A percentile compares a stretch with the other conserved stretches of the same genome.
Conservation (phyloP, 1,140 invertebrate species). For the Dufourea novaeangliae region DNA sequence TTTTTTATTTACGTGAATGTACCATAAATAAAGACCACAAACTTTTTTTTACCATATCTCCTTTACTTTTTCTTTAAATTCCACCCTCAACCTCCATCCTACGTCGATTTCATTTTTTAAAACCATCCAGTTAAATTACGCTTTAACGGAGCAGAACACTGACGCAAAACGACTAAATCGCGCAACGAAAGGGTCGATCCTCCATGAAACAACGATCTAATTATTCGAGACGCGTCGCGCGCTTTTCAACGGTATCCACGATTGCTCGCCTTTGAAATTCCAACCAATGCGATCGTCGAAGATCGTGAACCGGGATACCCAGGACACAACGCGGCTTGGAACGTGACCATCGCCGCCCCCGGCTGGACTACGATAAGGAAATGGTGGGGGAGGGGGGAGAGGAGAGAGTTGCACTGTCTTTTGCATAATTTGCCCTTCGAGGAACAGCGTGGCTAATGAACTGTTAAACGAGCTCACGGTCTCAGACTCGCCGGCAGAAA, state of each 20-base stretch:
- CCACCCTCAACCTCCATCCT: no score
- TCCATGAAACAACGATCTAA: not conserved
- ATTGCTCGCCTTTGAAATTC: constrained; percentile 27
- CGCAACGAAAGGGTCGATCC: not conserved
- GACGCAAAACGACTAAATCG: not conserved
- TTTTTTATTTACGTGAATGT: no score
- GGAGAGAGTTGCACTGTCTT: constrained; percentile 30
- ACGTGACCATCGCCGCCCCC: constrained; percentile 33
- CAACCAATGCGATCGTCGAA: constrained; percentile 23
- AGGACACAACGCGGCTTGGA: constrained; percentile 5
- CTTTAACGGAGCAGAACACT: not conserved
- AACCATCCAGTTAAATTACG: not conserved
- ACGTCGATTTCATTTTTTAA: no score
- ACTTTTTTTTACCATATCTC: no score
- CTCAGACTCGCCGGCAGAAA: constrained; percentile 45
- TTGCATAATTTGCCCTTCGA: constrained; percentile 54
- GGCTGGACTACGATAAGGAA: constrained; percentile 33
- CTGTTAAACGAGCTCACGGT: constrained; percentile 65
- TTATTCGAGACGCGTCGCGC: constrained; percentile 44
- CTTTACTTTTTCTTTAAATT: no score
- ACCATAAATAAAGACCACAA: no score
- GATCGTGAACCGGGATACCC: constrained; percentile 57
- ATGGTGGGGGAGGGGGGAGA: not conserved
- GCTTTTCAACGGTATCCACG: constrained; percentile 26
- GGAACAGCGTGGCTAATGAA: constrained; percentile 63